These are phyloP conservation scores for Clinocottus analis DNA, from an alignment of 2,113 vertebrate species.

Conservation along the genomic window DNA sequence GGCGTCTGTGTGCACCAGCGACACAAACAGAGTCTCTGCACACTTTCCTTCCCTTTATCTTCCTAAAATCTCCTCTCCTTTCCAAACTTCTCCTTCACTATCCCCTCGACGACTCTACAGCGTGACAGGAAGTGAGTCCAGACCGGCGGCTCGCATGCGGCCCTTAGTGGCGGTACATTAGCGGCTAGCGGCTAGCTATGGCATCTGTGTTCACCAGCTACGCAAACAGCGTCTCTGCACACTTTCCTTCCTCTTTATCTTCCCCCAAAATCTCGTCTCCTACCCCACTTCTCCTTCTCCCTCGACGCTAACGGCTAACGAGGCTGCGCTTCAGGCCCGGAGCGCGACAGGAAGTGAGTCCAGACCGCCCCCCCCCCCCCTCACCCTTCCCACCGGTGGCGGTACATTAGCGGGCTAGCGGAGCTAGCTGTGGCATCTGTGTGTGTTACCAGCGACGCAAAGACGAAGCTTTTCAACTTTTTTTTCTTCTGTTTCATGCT, in stretches of 20 bases:
- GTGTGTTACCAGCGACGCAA: constrained; percentile 45
- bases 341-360: too few relatives aligned
- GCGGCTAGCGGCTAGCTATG: constrained; percentile 18
- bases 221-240: too few relatives aligned
- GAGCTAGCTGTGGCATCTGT: constrained; percentile 45
- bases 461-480: constrained; percentile 25
- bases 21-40: constrained; percentile 45
- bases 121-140: constrained; percentile 44
- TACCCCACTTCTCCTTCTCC: too few relatives aligned
- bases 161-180: too few relatives aligned
- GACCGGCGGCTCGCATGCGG: constrained; percentile 22
- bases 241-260: too few relatives aligned
- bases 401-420: too few relatives aligned
- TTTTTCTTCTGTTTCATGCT: constrained; percentile 40
- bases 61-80: constrained; percentile 27
- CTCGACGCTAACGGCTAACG: too few relatives aligned
- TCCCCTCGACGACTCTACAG: constrained; percentile 10
- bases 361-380: too few relatives aligned
- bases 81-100: background rate
- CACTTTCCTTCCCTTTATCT: constrained; percentile 28
- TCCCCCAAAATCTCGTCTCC: too few relatives aligned
- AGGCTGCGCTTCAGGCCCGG: too few relatives aligned
- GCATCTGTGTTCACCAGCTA: constrained; percentile 54
- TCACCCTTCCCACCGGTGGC: too few relatives aligned
- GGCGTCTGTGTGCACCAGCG: too few relatives aligned